Percentiles rank a stretch among this genome's conserved stretches.
These are phyloP conservation scores for Excalfactoria chinensis DNA, from an alignment of 2,113 vertebrate species.

Conservation along the genomic window DNA sequence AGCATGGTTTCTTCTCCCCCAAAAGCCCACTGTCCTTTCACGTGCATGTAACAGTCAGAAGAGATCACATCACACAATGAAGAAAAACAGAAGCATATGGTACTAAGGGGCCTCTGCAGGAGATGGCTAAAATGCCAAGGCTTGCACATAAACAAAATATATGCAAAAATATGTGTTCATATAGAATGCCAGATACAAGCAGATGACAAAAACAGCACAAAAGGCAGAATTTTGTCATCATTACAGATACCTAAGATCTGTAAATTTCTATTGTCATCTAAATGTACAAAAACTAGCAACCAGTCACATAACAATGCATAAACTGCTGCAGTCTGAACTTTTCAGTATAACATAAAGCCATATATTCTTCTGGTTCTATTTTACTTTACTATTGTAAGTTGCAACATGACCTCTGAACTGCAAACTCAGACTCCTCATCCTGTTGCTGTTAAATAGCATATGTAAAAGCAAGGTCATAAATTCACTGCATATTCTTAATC, in stretches of 20 bases:
- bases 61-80: constrained; percentile 86
- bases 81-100: constrained; percentile 89
- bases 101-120: constrained; percentile 81
- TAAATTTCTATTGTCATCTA: constrained; percentile 30
- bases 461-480: background rate
- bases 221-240: constrained; percentile 40
- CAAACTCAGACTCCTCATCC: constrained; percentile 10
- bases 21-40: constrained; percentile 85
- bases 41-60: constrained; percentile 86
- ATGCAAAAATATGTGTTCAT: constrained; percentile 75
- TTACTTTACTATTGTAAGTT: constrained; percentile 38
- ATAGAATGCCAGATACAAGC: constrained; percentile 58
- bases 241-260: constrained; percentile 21
- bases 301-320: constrained; percentile 56
- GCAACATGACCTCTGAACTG: constrained; percentile 45
- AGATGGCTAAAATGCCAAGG: constrained; percentile 78
- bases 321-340: constrained; percentile 66
- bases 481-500: background rate
- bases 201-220: constrained; percentile 61
- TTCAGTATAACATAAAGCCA: constrained; percentile 11
- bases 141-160: constrained; percentile 78
- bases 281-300: constrained; percentile 15
- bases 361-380: constrained; percentile 1
- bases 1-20: constrained; percentile 79
- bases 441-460: constrained; percentile 3